phyloP scores from a whole-genome alignment of 2,797 vertebrate genomes.

The Pseudocheirus occidentalis region DNA sequence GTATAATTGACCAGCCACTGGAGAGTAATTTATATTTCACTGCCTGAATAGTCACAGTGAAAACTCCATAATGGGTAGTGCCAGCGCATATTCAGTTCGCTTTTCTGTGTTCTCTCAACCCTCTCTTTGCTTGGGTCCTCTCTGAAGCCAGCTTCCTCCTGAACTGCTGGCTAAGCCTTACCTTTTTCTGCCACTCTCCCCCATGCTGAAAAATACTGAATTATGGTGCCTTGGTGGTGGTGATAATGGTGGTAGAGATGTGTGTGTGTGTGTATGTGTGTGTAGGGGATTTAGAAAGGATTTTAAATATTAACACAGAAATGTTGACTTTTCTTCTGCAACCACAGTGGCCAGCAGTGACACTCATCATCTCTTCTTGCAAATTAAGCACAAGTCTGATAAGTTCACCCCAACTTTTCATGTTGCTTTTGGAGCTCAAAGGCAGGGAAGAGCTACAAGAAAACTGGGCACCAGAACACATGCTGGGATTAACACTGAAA shows the following conservation, averaged over 20 bases:
- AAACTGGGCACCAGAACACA: not conserved
- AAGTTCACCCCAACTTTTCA: not conserved
- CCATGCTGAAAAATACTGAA: slow-evolving; percentile 21
- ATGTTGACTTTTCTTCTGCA: not conserved
- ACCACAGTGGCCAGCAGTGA: not conserved
- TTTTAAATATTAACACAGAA: not conserved
- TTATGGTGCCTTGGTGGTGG: not conserved
- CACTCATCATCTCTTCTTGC: not conserved
- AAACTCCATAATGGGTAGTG: slow-evolving; percentile 17
- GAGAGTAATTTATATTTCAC: slow-evolving; percentile 71
- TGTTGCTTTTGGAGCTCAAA: not conserved
- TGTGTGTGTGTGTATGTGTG: not conserved
- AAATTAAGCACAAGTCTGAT: not conserved
- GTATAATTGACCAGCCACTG: slow-evolving; percentile 62
- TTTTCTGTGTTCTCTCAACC: not conserved
- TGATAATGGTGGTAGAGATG: not conserved
- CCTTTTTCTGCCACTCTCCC: not conserved
- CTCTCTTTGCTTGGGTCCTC: not conserved
- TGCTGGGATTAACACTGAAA: not conserved
- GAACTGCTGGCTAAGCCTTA: not conserved
- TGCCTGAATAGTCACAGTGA: slow-evolving; percentile 47
- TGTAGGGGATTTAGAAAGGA: not conserved
- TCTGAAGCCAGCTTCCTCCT: not conserved
- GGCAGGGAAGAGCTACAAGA: not conserved
- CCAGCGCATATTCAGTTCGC: not conserved